Base-by-base conservation (phyloP, 2,888 invertebrate genomes). In the Diplolepis rosae region DNA sequence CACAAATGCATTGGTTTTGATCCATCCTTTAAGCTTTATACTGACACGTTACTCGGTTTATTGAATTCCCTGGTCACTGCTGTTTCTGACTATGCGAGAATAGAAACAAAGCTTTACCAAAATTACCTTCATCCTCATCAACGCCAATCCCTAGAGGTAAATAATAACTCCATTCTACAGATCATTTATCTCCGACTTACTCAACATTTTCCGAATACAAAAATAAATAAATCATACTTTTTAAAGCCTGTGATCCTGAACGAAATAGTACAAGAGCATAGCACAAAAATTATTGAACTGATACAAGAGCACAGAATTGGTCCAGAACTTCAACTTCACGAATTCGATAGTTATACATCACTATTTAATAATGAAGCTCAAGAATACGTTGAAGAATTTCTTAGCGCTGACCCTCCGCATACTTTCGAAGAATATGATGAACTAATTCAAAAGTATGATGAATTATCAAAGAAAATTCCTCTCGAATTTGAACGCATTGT, bases 321-420 rank as follows among this genome's bases (percentile, higher is more conserved):
- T 0, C 95, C 95, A 0, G 94, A 95, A 83, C 79, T 93, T 27
- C 90, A 94, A 66, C 80, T 87, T 0, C 93, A 93, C 85, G 95
- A 95, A 86, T 95, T 96, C 85, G 95, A 96, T 85, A 92, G 94
- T 75, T 96, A 95, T 84, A 91, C 94, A 73, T 92, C 92, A 76
- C 89, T 96, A 27, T 92, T 96, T 66, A 94, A 95, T 82, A 94
- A 94, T n/a, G 89, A 91, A 66, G 93, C 87, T 18, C 69, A 69
- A 1, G 73, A 74, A 13, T 66, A 68, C 5, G 74, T 96, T 0
- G 91, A 92, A 1, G 88, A 87, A 13, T 97, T 97, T 80, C 89
- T 97, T 76, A 90, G 91, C 13, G 90, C 92, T 1, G 90, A 92
- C 0, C 93, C 84, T 0, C 71, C 90, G 28, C 90, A 90, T 75